These are phyloP conservation scores for Anoplolepis gracilipes DNA, from an alignment of 1,140 invertebrate genomes.

Conservation along the genomic window DNA sequence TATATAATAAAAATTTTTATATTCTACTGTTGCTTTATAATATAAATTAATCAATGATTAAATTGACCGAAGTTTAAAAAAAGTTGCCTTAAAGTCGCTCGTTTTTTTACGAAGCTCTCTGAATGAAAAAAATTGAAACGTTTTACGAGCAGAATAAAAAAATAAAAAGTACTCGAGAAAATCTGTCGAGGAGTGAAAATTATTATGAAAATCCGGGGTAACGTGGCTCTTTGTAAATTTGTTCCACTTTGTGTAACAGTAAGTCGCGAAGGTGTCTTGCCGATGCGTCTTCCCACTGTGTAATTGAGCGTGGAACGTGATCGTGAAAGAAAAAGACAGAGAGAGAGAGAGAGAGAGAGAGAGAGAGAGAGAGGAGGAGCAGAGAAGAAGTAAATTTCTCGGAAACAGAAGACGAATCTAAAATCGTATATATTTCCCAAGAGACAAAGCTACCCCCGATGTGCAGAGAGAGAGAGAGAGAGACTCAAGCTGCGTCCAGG, in stretches of 20 bases:
- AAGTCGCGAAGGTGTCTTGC: conserved; percentile 23
- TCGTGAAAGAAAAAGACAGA: conserved; percentile 11
- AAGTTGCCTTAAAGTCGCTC: too few species aligned
- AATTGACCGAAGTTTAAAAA: too few species aligned
- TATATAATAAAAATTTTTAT: too few species aligned
- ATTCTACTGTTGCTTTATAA: too few species aligned
- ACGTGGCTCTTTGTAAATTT: conserved; percentile 20
- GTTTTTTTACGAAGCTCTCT: neutral
- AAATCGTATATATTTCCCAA: conserved; percentile 69
- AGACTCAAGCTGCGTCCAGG: conserved; percentile 51
- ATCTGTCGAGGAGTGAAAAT: conserved; percentile 10
- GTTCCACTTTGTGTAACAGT: conserved; percentile 28
- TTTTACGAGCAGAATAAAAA: neutral
- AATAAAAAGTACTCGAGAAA: neutral
- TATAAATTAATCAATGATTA: too few species aligned
- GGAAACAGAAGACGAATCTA: conserved; percentile 64
- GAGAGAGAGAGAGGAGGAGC: neutral
- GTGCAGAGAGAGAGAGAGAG: too few species aligned
- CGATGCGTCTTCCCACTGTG: conserved; percentile 9
- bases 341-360: conserved; percentile 8
- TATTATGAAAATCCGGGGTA: conserved; percentile 30
- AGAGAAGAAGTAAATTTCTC: conserved; percentile 67
- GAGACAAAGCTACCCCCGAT: conserved; percentile 34
- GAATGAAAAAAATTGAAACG: neutral
- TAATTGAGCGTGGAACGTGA: conserved; percentile 53